phyloP scores from a whole-genome alignment of 2,888 invertebrate genomes.

The Lumbricus terrestris region DNA sequence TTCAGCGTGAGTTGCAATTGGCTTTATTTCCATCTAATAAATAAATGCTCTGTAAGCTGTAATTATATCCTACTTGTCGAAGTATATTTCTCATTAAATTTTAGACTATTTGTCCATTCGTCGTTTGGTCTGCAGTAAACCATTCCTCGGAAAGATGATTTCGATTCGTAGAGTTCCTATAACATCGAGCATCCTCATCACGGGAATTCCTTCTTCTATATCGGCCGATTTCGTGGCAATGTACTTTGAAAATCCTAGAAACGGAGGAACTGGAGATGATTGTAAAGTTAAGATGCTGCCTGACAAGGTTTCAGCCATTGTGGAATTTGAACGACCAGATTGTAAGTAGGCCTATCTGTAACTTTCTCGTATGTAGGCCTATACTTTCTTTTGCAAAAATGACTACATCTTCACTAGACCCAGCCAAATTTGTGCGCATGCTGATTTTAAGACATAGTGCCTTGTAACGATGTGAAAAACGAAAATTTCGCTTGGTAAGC shows the following conservation, averaged over 20 bases:
- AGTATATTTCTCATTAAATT: not conserved
- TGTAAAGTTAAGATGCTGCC: not conserved
- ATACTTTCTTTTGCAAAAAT: too few relatives aligned
- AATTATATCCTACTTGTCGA: not conserved
- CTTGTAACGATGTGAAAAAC: too few relatives aligned
- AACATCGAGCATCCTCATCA: not conserved
- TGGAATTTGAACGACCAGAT: not conserved
- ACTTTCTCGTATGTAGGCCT: too few relatives aligned
- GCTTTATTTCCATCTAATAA: too few relatives aligned
- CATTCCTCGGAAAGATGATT: not conserved
- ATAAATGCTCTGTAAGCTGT: too few relatives aligned
- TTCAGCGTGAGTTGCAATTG: too few relatives aligned
- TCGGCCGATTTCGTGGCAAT: not conserved
- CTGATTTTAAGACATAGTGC: too few relatives aligned
- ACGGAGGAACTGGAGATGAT: not conserved
- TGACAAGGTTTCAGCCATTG: not conserved
- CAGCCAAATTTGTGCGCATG: too few relatives aligned
- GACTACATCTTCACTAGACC: too few relatives aligned
- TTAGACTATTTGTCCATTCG: not conserved
- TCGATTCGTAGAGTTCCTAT: not conserved
- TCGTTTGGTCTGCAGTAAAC: slow-evolving; percentile 3
- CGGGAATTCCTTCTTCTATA: not conserved
- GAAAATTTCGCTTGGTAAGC: too few relatives aligned
- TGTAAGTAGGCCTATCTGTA: too few relatives aligned
- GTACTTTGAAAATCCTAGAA: slow-evolving; percentile 3